Percentiles rank a stretch among this genome's conserved stretches.
Conservation (phyloP, 2,888 invertebrate species). For the Cosmopolites sordidus region DNA sequence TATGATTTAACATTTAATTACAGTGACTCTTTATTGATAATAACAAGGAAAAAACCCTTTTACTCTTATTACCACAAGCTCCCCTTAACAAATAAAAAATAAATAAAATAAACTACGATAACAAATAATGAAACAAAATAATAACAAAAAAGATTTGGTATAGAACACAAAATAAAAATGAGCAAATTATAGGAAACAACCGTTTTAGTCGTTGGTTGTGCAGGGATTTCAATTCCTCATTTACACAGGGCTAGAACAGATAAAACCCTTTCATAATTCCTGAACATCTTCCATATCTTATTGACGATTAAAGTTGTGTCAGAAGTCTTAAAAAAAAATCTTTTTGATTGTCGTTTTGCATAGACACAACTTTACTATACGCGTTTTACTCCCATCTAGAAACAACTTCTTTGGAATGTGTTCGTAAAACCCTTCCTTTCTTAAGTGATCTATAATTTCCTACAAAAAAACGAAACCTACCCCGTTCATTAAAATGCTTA, state of each 20-base stretch:
- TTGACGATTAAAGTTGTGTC: not conserved
- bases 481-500: no score
- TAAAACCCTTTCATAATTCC: no score
- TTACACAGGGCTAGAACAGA: no score
- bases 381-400: no score
- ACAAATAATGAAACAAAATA: slow-evolving; percentile 2
- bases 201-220: not conserved
- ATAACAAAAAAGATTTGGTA: slow-evolving; percentile 5
- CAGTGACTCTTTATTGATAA: slow-evolving; percentile 8
- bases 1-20: slow-evolving; percentile 15
- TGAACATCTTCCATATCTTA: no score
- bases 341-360: not conserved
- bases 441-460: no score
- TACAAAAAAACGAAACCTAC: no score
- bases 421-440: no score
- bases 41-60: slow-evolving; percentile 7
- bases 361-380: not conserved
- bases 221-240: no score
- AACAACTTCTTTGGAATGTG: no score
- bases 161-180: slow-evolving; percentile 9
- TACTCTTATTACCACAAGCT: slow-evolving; percentile 9
- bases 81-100: slow-evolving; percentile 1
- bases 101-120: slow-evolving; percentile 3
- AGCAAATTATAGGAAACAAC: slow-evolving; percentile 8
- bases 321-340: no score